Conservation (phyloP, 2,888 invertebrate genomes). For the Tolmerus cingulatus region DNA sequence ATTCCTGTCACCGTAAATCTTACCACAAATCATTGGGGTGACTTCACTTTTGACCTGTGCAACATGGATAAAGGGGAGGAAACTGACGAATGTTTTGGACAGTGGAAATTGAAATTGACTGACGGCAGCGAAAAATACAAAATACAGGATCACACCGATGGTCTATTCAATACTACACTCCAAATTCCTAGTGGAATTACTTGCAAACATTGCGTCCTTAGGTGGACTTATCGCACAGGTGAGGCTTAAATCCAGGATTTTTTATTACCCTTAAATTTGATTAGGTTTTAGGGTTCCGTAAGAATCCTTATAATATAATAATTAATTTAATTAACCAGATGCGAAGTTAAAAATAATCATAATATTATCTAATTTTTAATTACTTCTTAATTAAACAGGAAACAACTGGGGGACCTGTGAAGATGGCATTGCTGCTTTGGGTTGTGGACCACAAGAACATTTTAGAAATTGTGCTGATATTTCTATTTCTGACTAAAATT, state of each 20-base stretch:
- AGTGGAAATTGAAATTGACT: conserved; percentile 54
- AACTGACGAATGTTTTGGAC: conserved; percentile 63
- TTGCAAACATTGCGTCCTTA: conserved; percentile 64
- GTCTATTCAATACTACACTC: conserved; percentile 49
- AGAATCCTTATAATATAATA: no score
- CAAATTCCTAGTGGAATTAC: conserved; percentile 58
- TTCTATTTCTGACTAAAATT: neutral
- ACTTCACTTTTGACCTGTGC: conserved; percentile 62
- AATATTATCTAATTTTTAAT: neutral
- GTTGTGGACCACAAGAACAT: conserved; percentile 62
- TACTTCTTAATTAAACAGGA: conserved; percentile 47
- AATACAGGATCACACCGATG: conserved; percentile 35
- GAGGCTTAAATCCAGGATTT: neutral
- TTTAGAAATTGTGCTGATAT: conserved; percentile 63
- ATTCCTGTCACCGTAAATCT: conserved; percentile 56
- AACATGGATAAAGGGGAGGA: conserved; percentile 59
- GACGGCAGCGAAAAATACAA: conserved; percentile 49
- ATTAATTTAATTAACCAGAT: no score
- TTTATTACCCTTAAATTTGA: neutral
- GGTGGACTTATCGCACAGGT: conserved; percentile 64
- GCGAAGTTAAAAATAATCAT: no score
- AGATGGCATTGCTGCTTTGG: conserved; percentile 53
- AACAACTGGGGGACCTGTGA: conserved; percentile 61
- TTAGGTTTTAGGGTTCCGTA: neutral
- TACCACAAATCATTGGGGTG: conserved; percentile 61